phyloP scores from a whole-genome alignment of 2,888 invertebrate genomes.

The Craniophora ligustri region DNA sequence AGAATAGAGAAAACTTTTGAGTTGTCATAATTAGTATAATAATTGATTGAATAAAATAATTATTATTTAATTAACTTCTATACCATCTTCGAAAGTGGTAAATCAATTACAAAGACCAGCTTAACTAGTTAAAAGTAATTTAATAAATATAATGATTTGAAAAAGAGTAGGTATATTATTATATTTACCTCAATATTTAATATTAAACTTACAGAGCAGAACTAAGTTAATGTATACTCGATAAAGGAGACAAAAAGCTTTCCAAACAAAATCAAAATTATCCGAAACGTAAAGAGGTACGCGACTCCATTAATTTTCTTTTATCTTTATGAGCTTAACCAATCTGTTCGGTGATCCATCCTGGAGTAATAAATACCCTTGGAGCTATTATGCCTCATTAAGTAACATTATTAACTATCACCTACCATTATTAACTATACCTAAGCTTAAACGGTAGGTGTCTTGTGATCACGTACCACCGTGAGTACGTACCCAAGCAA shows the following conservation, averaged over 20 bases:
- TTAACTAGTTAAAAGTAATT: too few relatives aligned
- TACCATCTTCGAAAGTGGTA: too few relatives aligned
- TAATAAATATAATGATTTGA: too few relatives aligned
- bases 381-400: constrained; percentile 36
- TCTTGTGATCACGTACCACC: background rate
- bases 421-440: constrained; percentile 11
- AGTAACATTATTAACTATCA: constrained; percentile 20
- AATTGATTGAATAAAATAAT: too few relatives aligned
- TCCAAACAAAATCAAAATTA: background rate
- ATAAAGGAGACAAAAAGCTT: background rate
- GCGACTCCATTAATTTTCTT: constrained; percentile 33
- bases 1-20: constrained; percentile 30
- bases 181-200: too few relatives aligned
- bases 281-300: constrained; percentile 3
- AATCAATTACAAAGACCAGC: too few relatives aligned
- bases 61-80: too few relatives aligned
- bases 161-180: too few relatives aligned
- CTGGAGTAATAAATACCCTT: constrained; percentile 40
- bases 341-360: constrained; percentile 47
- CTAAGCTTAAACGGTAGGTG: constrained; percentile 3
- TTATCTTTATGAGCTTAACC: constrained; percentile 39
- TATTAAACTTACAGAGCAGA: too few relatives aligned
- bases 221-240: too few relatives aligned
- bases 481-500: constrained; percentile 1
- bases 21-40: background rate